Evolutionary conservation across 1,140 invertebrate genomes (phyloP), one percentile per base, ranked within the genome.

Genomic region (Asobara japonica): DNA sequence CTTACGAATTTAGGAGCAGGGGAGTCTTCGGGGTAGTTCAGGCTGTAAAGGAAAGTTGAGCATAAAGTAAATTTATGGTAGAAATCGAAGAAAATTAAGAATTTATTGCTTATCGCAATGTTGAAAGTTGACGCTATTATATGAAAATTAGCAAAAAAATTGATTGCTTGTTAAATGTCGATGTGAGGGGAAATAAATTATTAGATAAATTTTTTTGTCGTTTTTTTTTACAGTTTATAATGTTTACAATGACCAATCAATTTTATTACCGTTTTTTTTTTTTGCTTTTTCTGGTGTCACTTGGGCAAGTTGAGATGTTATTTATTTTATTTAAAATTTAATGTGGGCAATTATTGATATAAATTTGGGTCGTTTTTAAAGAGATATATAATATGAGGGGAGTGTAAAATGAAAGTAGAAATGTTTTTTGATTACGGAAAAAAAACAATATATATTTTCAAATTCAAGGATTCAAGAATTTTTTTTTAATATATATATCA

Each of bases 71-170:
- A 45, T n/a, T n/a, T 8, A 45, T 56, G 7, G 13, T 56, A 56
- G 18, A 56, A 25, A 56, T 3, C 31, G 11, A 5, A 25, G 18
- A 56, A 56, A 56, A 56, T 56, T 56, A 56, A 56, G 18, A 56
- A 56, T 56, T 56, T 56, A 56, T 56, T 56, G 51, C 51, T 56
- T 56, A 56, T 56, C 51, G 51, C 51, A 56, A 68, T 68, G 66
- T 68, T 68, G 65, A 67, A 67, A 67, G 66, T 68, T 68, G 66
- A 69, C 16, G 67, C 67, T 61, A 69, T 22, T 69, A 31, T 36
- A 45, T 45, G 41, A 45, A 51, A 68, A 56, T 27, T 51, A 51
- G 22, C 5, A 36, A 36, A 56, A 7, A 56, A 0, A 56, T 56
- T 56, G 22, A 56, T 56, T 56, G 60, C 51, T 69, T 60, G 51